Conservation (phyloP, 2,888 invertebrate genomes). For the Dicranocentrus wangi region DNA sequence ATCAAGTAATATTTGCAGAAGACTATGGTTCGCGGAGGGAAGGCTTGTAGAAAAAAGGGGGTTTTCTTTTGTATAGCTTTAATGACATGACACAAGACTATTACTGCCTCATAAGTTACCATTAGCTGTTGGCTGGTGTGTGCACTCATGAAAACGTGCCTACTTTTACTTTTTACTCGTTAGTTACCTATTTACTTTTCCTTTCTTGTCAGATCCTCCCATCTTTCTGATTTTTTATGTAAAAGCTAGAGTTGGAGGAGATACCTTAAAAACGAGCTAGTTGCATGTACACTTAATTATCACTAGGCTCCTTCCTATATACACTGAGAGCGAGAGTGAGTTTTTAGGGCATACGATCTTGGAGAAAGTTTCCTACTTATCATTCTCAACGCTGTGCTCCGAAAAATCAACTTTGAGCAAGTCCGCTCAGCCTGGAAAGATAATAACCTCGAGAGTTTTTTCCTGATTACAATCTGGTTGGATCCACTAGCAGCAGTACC, state of each 20-base stretch:
- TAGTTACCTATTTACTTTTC: conserved; percentile 39
- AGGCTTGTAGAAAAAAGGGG: conserved; percentile 27
- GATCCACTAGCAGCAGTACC: not conserved
- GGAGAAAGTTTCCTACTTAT: conserved; percentile 27
- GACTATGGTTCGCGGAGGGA: not conserved
- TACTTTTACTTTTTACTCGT: conserved; percentile 28
- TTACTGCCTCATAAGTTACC: conserved; percentile 61
- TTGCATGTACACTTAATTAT: conserved; percentile 43
- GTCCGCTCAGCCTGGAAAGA: not conserved
- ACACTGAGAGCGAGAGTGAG: too few relatives aligned
- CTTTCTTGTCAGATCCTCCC: conserved; percentile 23
- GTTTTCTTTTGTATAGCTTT: conserved; percentile 41
- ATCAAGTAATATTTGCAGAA: conserved; percentile 60
- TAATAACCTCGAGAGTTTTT: conserved; percentile 9
- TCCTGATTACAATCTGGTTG: conserved; percentile 26
- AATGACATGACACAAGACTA: conserved; percentile 58
- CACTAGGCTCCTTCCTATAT: not conserved
- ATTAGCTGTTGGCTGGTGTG: conserved; percentile 46
- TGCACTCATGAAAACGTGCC: conserved; percentile 33
- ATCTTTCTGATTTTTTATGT: too few relatives aligned
- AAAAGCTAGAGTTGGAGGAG: not conserved
- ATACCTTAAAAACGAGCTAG: not conserved
- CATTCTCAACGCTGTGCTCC: conserved; percentile 16
- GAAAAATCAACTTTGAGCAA: conserved; percentile 24
- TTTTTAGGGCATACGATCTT: not conserved